phyloP scores from a whole-genome alignment of 2,113 vertebrate genomes.

The Chaetura pelagica region DNA sequence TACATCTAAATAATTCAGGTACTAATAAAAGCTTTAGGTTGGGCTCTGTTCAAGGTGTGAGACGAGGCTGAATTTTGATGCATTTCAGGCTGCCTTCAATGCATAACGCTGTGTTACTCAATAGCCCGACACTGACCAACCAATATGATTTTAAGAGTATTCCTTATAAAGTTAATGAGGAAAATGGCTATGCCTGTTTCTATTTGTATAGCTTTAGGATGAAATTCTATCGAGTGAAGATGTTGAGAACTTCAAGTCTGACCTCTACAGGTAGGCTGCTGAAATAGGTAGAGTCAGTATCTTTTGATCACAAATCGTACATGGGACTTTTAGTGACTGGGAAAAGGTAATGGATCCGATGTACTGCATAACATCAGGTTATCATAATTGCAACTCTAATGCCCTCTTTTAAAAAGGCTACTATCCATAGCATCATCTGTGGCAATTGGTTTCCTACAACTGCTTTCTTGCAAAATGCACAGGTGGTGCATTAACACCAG shows the following conservation, averaged over 20 bases:
- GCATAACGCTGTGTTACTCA: not conserved
- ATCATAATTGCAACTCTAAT: not conserved
- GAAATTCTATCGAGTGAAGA: not conserved
- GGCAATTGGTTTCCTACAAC: not conserved
- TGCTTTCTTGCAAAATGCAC: not conserved
- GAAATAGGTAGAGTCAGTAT: conserved; percentile 27
- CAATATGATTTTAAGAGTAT: not conserved
- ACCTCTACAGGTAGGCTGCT: conserved; percentile 81
- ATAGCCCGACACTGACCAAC: not conserved
- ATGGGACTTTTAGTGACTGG: not conserved
- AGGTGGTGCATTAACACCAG: not conserved
- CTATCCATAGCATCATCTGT: not conserved
- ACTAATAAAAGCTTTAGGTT: not conserved
- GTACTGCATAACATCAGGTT: not conserved
- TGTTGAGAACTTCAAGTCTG: conserved; percentile 78
- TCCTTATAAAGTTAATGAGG: not conserved
- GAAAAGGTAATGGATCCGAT: not conserved
- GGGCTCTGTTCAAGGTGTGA: not conserved
- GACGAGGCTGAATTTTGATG: not conserved
- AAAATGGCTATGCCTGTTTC: not conserved
- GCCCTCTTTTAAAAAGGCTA: not conserved
- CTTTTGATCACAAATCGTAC: not conserved
- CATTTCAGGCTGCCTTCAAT: not conserved
- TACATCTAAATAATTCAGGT: conserved; percentile 49
- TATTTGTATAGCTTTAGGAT: not conserved